Evolutionary conservation across 2,797 vertebrate species (phyloP), one percentile per base, ranked within the genome.

Genomic region (Sebastes itinus): DNA sequence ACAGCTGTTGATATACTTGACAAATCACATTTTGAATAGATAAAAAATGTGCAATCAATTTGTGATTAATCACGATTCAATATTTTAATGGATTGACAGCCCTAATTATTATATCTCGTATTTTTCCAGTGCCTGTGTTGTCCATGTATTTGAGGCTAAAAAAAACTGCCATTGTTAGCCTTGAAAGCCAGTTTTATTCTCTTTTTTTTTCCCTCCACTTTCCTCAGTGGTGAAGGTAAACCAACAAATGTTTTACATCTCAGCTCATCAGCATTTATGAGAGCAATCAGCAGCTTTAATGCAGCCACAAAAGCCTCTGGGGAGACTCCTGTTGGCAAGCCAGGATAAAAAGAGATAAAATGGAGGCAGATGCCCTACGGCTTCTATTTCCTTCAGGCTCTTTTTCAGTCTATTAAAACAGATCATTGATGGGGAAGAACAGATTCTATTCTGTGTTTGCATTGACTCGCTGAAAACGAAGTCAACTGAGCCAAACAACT

Each of bases 261-360:
- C 82, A 82, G 77, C 66, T 85, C 27, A 63, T 93, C 80, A 83
- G 77, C 52, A 35, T 93, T 93, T 93, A 92, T 88, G 87, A 85
- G 72, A 76, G 56, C 77, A 80, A 88, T 93, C 84, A 90, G 30
- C 80, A 80, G 60, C 82, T 72, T 61, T 89, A 92, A 88, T 78
- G 83, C 72, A 35, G 55, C 55, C 76, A 73, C 69, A 60, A 61
- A 72, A 28, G 83, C 77, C 87, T 82, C 76, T 35, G 35, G 85
- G 85, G 80, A 83, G 16, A 60, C 60, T 62, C 25, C 72, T 85
- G 68, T 69, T 88, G 82, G 88, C 85, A 78, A 33, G 79, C 65
- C 7, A 52, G 33, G 23, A 38, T 20, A 42, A 72, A 72, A 55
- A 67, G 74, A 61, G 73, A 64, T 65, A 20, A 38, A 62, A 82